Percentiles rank a stretch among this genome's conserved stretches.
These are phyloP conservation scores for Byasa hedistus DNA, from an alignment of 2,888 invertebrate species.

Conservation along the genomic window DNA sequence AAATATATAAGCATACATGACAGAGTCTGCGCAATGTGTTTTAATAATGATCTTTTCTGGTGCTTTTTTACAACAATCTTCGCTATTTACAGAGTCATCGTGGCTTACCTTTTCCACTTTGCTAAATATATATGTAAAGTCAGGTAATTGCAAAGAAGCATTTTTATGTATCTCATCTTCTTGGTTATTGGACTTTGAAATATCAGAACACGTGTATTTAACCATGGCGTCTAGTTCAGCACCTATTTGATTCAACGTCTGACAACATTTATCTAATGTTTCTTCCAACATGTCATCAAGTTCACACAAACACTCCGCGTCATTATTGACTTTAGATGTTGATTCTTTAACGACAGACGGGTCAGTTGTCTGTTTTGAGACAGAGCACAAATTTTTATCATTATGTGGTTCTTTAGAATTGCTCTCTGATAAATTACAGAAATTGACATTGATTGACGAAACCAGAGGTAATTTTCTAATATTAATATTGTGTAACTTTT, in stretches of 20 bases:
- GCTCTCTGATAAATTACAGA: slow-evolving; percentile 16
- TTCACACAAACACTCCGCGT: not conserved
- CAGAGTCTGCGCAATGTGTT: slow-evolving; percentile 6
- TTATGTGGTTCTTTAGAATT: slow-evolving; percentile 7
- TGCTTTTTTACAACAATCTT: slow-evolving; percentile 8
- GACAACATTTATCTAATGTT: slow-evolving; percentile 5
- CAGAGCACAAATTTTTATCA: not conserved
- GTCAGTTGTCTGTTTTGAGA: not conserved
- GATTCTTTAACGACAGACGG: not conserved
- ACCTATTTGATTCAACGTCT: slow-evolving; percentile 4
- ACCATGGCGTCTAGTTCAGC: slow-evolving; percentile 8
- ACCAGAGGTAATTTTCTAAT: slow-evolving; percentile 2
- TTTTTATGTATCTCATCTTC: not conserved
- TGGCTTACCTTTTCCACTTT: slow-evolving; percentile 19
- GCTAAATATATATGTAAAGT: slow-evolving; percentile 26
- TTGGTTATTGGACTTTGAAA: not conserved
- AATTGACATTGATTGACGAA: slow-evolving; percentile 16
- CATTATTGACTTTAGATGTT: not conserved
- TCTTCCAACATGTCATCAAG: not conserved
- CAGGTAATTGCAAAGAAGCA: not conserved
- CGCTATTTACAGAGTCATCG: slow-evolving; percentile 2
- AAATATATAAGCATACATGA: slow-evolving; percentile 25
- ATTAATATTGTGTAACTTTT: slow-evolving; percentile 9
- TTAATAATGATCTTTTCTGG: slow-evolving; percentile 7
- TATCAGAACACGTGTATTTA: slow-evolving; percentile 4